Base-by-base conservation (phyloP, 2,888 invertebrate species). In the Omphaloscelis lunosa region DNA sequence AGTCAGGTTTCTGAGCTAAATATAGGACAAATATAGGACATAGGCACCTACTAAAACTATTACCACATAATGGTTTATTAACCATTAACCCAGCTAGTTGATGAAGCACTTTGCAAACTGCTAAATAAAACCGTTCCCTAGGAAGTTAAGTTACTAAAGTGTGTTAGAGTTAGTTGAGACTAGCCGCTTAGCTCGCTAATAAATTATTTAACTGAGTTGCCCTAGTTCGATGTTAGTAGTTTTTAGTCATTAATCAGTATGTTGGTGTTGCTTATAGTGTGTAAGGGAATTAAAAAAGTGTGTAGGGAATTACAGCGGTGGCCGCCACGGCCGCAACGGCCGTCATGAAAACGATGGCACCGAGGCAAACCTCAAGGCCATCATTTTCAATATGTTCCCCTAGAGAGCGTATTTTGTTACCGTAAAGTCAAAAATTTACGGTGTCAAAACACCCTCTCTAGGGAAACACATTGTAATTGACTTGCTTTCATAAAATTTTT, bases 161-260 rank as follows among this genome's bases (percentile, higher is more conserved):
- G 56, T 84, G 84, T 84, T 66, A 71, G 27, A 66, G 74, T 76
- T 77, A 71, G 68, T 70, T 68, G n/a, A 66, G 79, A 71, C 68
- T 77, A 27, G 58, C 61, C 45, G 86, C 80, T 86, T 65, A 85
- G 82, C 74, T 75, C 41, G 67, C 75, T 82, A 80, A 85, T 85
- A 85, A 83, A 80, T 81, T 81, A 81, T 87, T 83, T 83, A 80
- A 85, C 78, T 67, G 27, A 77, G 71, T 85, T 78, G 51, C 61
- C 58, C 29, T 75, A 73, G 70, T 72, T 69, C n/a, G 20, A 51
- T 56, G 72, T 66, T 65, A 61, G 61, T 53, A 62, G 66, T 74
- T 84, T 59, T 75, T 71, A 45, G 59, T 45, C 29, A 48, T 65
- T 74, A 62, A 45, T 45, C 45, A 45, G 17, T 65, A 29, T 65